Percentiles rank a stretch among this genome's conserved stretches.
Conservation (phyloP, 1,140 invertebrate genomes). For the Trypoxylus dichotomus region DNA sequence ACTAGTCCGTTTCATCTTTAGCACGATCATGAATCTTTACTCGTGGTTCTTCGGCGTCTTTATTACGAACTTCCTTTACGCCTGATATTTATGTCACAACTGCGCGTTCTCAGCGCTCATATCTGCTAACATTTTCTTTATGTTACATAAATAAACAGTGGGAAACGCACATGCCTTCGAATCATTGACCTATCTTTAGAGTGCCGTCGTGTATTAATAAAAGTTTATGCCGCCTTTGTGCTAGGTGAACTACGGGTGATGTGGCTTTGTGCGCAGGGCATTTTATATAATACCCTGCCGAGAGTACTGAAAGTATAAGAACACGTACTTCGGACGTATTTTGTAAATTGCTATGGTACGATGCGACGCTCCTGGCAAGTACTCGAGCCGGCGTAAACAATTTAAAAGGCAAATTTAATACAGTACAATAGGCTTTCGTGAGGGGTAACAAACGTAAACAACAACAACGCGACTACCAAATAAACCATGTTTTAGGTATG, state of each 20-base stretch:
- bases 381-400: neutral
- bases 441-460: neutral
- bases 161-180: constrained; percentile 1
- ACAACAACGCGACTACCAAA: neutral
- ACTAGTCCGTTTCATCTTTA: constrained; percentile 4
- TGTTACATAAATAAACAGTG: constrained; percentile 10
- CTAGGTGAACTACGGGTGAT: neutral
- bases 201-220: constrained; percentile 5
- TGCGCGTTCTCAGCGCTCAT: neutral
- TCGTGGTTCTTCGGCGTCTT: neutral
- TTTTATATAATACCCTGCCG: neutral
- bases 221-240: neutral
- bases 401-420: neutral
- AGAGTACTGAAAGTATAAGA: constrained; percentile 6
- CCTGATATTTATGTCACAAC: neutral
- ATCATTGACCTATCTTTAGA: constrained; percentile 24
- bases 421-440: neutral
- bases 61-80: constrained; percentile 13
- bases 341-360: neutral
- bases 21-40: neutral
- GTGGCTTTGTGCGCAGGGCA: neutral
- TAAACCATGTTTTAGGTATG: neutral
- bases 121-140: constrained; percentile 10
- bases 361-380: neutral
- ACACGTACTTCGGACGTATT: neutral